Evolutionary conservation across 2,797 vertebrate species (phyloP), one percentile per base, ranked within the genome.

Genomic region (Chelidonichthys spinosus): DNA sequence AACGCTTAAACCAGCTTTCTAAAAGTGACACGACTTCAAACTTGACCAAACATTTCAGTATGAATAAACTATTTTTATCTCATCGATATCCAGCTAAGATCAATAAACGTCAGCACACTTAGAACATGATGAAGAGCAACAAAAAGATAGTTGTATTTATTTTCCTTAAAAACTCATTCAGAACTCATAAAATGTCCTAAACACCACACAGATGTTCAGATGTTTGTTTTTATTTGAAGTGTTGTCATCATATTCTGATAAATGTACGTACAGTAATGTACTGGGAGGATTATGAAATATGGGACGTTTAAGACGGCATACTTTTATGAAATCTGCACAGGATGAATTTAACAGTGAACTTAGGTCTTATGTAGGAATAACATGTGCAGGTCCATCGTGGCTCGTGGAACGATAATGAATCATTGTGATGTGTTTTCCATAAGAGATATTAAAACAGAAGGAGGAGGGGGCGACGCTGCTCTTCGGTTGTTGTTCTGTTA

Each of bases 391-490:
- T 69, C 61, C 43, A 55, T 7, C 11, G 15, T 3, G 32, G 53
- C 32, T 37, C 40, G 35, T 32, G 47, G 35, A 46, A 0, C 25
- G 0, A 40, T 13, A 4, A 10, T 61, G 2, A 9, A 70, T 66
- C 68, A 74, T 40, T 6, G 0, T 42, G n/a, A 79, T 63, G 78
- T 3, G 11, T 65, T 79, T 65, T 63, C 54, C 42, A 36, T 25
- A 1, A 18, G 47, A 56, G 17, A 54, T 11, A 52, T 3, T 54
- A 15, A 18, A 32, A 40, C 59, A 25, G 18, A 25, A 14, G n/a
- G 11, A 25, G 25, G 2, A 36, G n/a, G 36, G 36, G 39, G 54
- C 0, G 9, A n/a, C 6, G 37, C 10, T 40, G n/a, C 11, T 59
- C 7, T 18, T 7, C 18, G 53, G 4, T 53, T 32, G 18, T 33